Evolutionary conservation across 1,140 invertebrate species (phyloP).

Genomic region (Dendroctonus valens): DNA sequence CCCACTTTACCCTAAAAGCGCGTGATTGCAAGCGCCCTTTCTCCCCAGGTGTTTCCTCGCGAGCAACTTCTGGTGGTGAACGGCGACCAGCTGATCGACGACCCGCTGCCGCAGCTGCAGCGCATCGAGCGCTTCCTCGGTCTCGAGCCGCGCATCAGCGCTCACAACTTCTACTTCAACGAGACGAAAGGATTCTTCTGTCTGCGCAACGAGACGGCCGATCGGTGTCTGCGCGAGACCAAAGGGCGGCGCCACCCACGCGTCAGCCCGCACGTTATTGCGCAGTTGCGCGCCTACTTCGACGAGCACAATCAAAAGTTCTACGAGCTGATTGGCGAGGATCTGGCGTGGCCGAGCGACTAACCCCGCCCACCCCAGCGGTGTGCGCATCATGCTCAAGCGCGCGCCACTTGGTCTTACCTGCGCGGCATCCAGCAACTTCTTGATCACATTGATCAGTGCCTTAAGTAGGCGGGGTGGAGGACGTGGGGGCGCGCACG

Average conservation of each 20-base stretch:
- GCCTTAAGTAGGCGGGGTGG: conserved; percentile 35
- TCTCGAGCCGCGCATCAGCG: conserved; percentile 72
- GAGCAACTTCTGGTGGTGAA: conserved; percentile 93
- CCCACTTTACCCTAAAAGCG: too few species aligned
- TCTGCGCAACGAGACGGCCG: conserved; percentile 78
- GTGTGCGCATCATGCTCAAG: background rate
- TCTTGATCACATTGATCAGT: conserved; percentile 50
- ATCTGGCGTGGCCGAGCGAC: conserved; percentile 87
- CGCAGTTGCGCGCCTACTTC: conserved; percentile 89
- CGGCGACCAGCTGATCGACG: conserved; percentile 91
- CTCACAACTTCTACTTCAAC: conserved; percentile 96
- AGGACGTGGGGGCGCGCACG: too few species aligned
- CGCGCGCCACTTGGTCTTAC: background rate
- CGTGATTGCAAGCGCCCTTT: background rate
- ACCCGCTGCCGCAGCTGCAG: conserved; percentile 87
- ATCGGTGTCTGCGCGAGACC: conserved; percentile 90
- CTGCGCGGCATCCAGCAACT: background rate
- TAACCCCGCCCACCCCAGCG: conserved; percentile 45
- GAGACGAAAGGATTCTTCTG: conserved; percentile 97
- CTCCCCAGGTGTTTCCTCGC: conserved; percentile 72
- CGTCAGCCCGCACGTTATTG: conserved; percentile 79
- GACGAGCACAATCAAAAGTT: conserved; percentile 93
- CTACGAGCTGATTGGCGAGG: conserved; percentile 88
- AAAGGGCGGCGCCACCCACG: conserved; percentile 92
- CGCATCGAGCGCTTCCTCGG: conserved; percentile 87